Conservation (phyloP, 2,113 vertebrate species). For the Hemiscyllium ocellatum region DNA sequence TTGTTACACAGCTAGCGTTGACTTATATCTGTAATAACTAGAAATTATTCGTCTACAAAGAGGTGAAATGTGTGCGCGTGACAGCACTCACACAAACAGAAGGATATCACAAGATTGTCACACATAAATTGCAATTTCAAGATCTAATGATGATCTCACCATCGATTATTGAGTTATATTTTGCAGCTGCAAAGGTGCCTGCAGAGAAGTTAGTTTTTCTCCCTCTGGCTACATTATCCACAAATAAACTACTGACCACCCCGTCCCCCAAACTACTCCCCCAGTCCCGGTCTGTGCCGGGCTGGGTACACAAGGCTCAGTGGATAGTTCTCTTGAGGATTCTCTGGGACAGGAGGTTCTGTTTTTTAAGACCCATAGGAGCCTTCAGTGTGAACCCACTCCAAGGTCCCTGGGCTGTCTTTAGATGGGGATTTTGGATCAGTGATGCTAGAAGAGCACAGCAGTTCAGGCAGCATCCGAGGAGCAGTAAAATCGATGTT, state of each 20-base stretch:
- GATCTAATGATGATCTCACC: not conserved
- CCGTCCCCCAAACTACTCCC: no score
- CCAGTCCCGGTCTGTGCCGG: not conserved
- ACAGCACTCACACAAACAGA: not conserved
- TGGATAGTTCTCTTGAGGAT: not conserved
- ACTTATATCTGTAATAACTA: not conserved
- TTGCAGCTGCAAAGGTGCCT: not conserved
- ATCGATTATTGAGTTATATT: not conserved
- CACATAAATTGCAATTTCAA: not conserved
- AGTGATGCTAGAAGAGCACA: no score
- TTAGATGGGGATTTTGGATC: not conserved
- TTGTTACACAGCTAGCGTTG: not conserved
- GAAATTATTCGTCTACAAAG: not conserved
- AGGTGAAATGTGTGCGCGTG: not conserved
- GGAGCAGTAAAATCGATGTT: no score
- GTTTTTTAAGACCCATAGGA: not conserved
- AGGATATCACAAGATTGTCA: not conserved
- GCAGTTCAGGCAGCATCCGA: no score
- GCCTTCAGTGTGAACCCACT: not conserved
- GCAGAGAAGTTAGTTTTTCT: not conserved
- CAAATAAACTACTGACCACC: not conserved
- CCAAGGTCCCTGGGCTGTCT: not conserved
- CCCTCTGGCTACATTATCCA: not conserved
- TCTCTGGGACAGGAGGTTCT: not conserved
- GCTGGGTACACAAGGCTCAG: not conserved